These are phyloP conservation scores for Takifugu bimaculatus DNA, from an alignment of 2,113 vertebrate genomes.

Conservation along the genomic window DNA sequence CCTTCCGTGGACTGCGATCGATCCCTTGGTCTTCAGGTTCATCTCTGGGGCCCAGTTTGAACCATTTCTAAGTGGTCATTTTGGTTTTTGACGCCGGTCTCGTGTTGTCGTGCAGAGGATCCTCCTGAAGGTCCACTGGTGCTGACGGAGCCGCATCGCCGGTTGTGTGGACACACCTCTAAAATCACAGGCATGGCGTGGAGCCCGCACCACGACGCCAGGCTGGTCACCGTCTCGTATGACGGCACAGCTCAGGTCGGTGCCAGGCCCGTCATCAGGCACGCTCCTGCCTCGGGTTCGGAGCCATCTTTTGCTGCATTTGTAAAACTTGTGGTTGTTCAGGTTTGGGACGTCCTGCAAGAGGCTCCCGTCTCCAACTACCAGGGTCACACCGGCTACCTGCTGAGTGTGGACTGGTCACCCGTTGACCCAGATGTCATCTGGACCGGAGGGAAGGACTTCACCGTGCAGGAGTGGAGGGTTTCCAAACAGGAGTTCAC, in stretches of 20 bases:
- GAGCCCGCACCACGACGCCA: constrained; percentile 90
- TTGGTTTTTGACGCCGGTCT: too few relatives aligned
- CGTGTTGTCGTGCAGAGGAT: constrained; percentile 68
- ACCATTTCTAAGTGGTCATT: too few relatives aligned
- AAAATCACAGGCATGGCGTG: constrained; percentile 91
- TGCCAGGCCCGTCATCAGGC: neutral
- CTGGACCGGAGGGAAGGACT: constrained; percentile 94
- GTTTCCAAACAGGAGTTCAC: constrained; percentile 84
- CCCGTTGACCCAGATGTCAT: constrained; percentile 84
- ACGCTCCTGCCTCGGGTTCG: too few relatives aligned
- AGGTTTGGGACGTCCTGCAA: constrained; percentile 93
- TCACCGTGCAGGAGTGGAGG: constrained; percentile 88
- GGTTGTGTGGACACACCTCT: constrained; percentile 86
- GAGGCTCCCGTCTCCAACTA: constrained; percentile 88
- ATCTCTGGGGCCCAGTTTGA: too few relatives aligned
- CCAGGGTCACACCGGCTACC: constrained; percentile 84
- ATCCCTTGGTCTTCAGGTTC: too few relatives aligned
- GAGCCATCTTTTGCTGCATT: neutral
- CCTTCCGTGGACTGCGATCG: too few relatives aligned
- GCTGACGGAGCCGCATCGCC: constrained; percentile 87
- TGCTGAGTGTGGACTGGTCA: constrained; percentile 90
- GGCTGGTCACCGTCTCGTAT: constrained; percentile 86
- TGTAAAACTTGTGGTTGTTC: neutral
- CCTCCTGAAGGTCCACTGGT: constrained; percentile 72
- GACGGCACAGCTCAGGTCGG: constrained; percentile 93